phyloP scores from a whole-genome alignment of 1,140 invertebrate genomes.

The Paralvinella palmiformis region DNA sequence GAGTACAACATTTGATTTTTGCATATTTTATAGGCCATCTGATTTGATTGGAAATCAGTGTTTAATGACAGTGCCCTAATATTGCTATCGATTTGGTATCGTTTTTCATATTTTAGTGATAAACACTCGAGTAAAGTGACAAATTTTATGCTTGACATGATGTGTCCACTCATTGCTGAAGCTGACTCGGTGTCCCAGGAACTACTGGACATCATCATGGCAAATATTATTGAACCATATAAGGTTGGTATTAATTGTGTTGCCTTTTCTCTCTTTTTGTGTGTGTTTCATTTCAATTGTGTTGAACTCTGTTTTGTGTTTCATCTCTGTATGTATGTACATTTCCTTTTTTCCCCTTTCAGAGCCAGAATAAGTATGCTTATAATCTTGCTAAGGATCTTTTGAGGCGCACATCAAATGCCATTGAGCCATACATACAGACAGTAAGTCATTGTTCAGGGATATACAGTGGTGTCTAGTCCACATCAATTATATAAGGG shows the following conservation, averaged over 20 bases:
- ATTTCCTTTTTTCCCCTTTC: constrained; percentile 20
- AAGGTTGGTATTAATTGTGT: constrained; percentile 56
- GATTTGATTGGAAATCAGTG: neutral
- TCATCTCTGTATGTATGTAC: too few relatives aligned
- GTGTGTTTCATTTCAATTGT: neutral
- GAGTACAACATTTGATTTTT: too few relatives aligned
- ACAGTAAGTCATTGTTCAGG: constrained; percentile 59
- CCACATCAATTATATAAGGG: neutral
- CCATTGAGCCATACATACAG: constrained; percentile 89
- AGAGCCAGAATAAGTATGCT: constrained; percentile 78
- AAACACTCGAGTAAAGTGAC: constrained; percentile 94
- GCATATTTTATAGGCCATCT: neutral
- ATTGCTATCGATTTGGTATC: neutral
- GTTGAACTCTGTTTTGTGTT: too few relatives aligned
- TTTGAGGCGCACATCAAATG: constrained; percentile 81
- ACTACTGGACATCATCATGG: constrained; percentile 85
- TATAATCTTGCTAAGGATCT: constrained; percentile 86
- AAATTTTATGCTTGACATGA: constrained; percentile 91
- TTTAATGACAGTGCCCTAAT: too few relatives aligned
- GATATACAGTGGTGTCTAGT: neutral
- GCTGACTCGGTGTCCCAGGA: constrained; percentile 92
- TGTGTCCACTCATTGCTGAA: constrained; percentile 88
- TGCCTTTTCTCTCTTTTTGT: neutral
- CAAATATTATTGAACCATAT: constrained; percentile 92
- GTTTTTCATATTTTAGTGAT: constrained; percentile 61